Evolutionary conservation across 2,113 vertebrate genomes (phyloP), one percentile per base, ranked within the genome.

Genomic region (Otolemur garnettii): DNA sequence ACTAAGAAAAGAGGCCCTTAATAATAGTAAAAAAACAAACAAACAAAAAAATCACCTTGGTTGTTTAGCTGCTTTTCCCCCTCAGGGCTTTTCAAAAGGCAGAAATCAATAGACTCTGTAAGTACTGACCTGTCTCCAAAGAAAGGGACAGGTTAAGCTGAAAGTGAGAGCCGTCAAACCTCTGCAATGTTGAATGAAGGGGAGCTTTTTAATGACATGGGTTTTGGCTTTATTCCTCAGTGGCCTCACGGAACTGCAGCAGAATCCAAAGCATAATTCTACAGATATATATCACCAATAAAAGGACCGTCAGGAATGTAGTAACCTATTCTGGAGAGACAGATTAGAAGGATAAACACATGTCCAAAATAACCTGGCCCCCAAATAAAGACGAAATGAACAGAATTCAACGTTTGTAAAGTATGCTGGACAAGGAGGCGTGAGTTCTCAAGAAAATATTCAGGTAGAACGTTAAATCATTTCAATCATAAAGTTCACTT

Each of bases 1-100:
- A 86, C 17, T 28, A 95, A 88, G 68, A 81, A 96, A 91, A 94
- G 59, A 93, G 78, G 42, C 30, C 89, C 69, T 94, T 85, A 78
- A 80, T 57, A 19, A 78, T 38, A 64, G 45, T 50, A 50, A 50
- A 45, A 45, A 45, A 45, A 45, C 69, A 21, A 62, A 45, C 50
- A 91, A 60, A 45, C 38, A 38, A 38, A 86, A 66, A 66, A 92
- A 59, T 60, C 62, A 64, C 35, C 69, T 82, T 15, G 35, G 30
- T 91, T 91, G 68, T 80, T 59, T 5, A 57, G 59, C 8, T 83
- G 62, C 50, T 80, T 78, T 87, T 17, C 22, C 45, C 26, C 53
- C 75, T 91, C 42, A 9, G 38, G 28, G 45, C 45, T 85, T 83
- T 53, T 82, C 75, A 64, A 75, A 95, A 80, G 57, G 28, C 80